Percentiles rank a stretch among this genome's conserved stretches.
Conservation (phyloP, 2,113 vertebrate genomes). For the Blennius ocellaris region DNA sequence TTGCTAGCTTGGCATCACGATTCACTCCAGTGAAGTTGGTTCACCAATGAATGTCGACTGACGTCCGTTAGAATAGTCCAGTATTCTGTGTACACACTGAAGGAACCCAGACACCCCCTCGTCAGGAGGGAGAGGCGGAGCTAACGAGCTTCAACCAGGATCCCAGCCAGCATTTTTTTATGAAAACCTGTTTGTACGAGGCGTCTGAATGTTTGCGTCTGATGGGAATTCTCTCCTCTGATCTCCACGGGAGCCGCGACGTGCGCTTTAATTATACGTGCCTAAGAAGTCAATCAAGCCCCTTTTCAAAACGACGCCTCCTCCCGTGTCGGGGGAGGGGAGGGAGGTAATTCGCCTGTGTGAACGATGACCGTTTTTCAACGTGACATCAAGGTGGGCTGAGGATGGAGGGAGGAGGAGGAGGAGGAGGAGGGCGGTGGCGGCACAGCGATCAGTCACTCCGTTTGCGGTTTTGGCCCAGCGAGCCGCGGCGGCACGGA, state of each 20-base stretch:
- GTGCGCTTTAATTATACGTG: constrained; percentile 43
- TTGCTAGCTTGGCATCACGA: too few relatives aligned
- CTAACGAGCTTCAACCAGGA: constrained; percentile 11
- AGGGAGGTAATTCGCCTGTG: constrained; percentile 50
- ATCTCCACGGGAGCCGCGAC: constrained; percentile 30
- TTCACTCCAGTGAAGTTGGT: too few relatives aligned
- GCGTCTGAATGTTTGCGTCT: constrained; percentile 6
- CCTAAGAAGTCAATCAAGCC: constrained; percentile 31
- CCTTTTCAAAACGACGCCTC: constrained; percentile 32
- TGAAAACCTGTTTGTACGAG: constrained; percentile 11
- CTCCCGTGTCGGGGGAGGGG: constrained; percentile 26
- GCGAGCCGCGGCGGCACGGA: constrained; percentile 52
- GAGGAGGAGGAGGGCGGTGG: constrained; percentile 48
- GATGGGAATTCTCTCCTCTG: constrained; percentile 20
- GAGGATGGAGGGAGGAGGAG: constrained; percentile 20
- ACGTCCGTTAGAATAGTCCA: too few relatives aligned
- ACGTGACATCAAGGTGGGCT: constrained; percentile 50
- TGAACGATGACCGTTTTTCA: constrained; percentile 46
- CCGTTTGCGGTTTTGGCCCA: constrained; percentile 43
- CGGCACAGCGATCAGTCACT: constrained; percentile 51
- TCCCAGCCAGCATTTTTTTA: constrained; percentile 10
- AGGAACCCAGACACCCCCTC: constrained; percentile 3
- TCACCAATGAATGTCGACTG: too few relatives aligned
- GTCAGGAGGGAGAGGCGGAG: constrained; percentile 14
- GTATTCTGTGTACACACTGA: too few relatives aligned